These are phyloP conservation scores for Pangasius krempfi DNA, from an alignment of 2,797 vertebrate genomes.

Conservation along the genomic window DNA sequence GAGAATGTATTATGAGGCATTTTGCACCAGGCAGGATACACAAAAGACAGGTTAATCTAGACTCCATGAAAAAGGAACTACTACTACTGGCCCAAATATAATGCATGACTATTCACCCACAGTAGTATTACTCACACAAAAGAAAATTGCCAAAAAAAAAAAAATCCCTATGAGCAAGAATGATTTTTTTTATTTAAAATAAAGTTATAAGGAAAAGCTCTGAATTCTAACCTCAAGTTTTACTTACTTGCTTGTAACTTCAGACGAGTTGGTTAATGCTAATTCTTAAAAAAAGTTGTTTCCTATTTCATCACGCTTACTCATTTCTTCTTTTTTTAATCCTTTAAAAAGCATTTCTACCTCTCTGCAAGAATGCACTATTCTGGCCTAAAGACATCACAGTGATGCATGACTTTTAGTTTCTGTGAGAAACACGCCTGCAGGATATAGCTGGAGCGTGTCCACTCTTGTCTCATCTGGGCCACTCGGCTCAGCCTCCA, in stretches of 20 bases:
- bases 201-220: not conserved
- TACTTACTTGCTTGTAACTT: not conserved
- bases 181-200: not conserved
- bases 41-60: not conserved
- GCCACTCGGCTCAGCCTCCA: slow-evolving; percentile 19
- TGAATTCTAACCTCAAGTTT: not conserved
- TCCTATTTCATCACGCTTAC: not conserved
- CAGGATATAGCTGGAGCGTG: slow-evolving; percentile 24
- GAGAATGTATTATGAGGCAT: not conserved
- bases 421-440: slow-evolving; percentile 20
- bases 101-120: not conserved
- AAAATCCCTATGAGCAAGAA: not conserved
- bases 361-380: slow-evolving; percentile 2
- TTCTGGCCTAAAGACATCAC: slow-evolving; percentile 31
- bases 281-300: not conserved
- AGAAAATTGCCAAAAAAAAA: too few species aligned
- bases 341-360: not conserved
- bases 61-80: not conserved
- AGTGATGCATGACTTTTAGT: slow-evolving; percentile 39
- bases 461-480: slow-evolving; percentile 36
- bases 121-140: not conserved
- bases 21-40: not conserved
- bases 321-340: not conserved
- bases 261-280: not conserved
- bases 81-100: not conserved